phyloP scores from a whole-genome alignment of 2,888 invertebrate genomes.

The Oegoconia quadripuncta region DNA sequence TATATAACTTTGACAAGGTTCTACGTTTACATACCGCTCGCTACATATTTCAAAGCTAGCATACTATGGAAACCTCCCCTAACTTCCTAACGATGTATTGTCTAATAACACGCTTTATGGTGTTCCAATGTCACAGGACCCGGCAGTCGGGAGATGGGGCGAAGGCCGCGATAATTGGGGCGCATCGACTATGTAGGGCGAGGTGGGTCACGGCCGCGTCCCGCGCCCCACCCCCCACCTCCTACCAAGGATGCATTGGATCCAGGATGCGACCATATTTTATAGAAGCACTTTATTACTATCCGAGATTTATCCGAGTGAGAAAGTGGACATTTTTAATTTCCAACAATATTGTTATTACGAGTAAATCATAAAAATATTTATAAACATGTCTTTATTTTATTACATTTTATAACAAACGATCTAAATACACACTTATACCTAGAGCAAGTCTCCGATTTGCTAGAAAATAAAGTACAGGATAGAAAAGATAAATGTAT shows the following conservation, averaged over 20 bases:
- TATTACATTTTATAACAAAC: too few species aligned
- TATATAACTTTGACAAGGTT: too few species aligned
- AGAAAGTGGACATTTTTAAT: constrained; percentile 2
- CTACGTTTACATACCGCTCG: background rate
- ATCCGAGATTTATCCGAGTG: background rate
- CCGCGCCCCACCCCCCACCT: constrained; percentile 16
- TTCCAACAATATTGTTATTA: too few species aligned
- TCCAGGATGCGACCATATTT: constrained; percentile 11
- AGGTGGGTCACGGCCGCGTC: constrained; percentile 59
- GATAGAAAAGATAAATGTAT: too few species aligned
- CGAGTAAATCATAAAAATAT: too few species aligned
- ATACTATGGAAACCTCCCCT: too few species aligned
- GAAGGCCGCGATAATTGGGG: constrained; percentile 67
- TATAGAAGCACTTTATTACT: constrained; percentile 2
- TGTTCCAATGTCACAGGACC: constrained; percentile 45
- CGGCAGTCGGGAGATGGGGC: constrained; percentile 13
- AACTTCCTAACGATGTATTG: background rate
- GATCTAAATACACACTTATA: too few species aligned
- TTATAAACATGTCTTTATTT: too few species aligned
- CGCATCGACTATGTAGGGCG: constrained; percentile 57
- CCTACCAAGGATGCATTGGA: constrained; percentile 16
- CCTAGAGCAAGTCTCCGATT: too few species aligned
- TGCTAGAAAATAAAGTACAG: too few species aligned
- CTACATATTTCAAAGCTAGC: too few species aligned
- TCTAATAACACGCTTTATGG: too few species aligned